These are phyloP conservation scores for Ophthalmolycus amberensis DNA, from an alignment of 2,113 vertebrate species.

Conservation along the genomic window DNA sequence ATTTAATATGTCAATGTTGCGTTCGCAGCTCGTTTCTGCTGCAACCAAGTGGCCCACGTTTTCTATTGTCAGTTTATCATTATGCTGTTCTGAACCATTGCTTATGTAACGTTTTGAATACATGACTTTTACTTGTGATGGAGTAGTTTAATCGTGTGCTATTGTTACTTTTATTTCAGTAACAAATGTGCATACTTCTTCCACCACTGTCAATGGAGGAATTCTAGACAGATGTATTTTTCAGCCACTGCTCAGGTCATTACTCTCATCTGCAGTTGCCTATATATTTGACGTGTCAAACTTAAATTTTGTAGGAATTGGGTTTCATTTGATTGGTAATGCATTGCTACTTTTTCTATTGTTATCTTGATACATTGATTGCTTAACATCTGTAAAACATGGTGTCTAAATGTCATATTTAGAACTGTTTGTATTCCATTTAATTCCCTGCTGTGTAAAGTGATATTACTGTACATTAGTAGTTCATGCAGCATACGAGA, in stretches of 20 bases:
- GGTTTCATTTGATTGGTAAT: not conserved
- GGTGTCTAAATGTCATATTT: not conserved
- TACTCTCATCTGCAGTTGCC: not conserved
- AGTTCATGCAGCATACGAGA: constrained; percentile 26
- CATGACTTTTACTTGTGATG: not conserved
- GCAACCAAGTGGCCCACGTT: not conserved
- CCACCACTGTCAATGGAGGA: not conserved
- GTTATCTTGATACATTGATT: not conserved
- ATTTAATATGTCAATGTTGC: not conserved
- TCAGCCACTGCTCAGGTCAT: not conserved
- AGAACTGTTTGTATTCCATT: constrained; percentile 33
- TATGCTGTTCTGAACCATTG: not conserved
- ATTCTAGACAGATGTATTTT: not conserved
- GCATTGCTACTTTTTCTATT: not conserved
- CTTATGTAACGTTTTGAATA: not conserved
- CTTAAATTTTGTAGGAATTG: not conserved
- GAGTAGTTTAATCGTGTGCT: not conserved
- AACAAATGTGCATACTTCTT: not conserved
- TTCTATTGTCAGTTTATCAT: not conserved
- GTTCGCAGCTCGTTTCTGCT: not conserved
- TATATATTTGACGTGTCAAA: not conserved
- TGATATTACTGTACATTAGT: constrained; percentile 34
- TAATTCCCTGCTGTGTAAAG: constrained; percentile 30
- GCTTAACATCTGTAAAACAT: not conserved
- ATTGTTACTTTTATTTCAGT: not conserved